Evolutionary conservation across 1,140 invertebrate genomes (phyloP), one percentile per base, ranked within the genome.

Genomic region (Mamestra configurata): DNA sequence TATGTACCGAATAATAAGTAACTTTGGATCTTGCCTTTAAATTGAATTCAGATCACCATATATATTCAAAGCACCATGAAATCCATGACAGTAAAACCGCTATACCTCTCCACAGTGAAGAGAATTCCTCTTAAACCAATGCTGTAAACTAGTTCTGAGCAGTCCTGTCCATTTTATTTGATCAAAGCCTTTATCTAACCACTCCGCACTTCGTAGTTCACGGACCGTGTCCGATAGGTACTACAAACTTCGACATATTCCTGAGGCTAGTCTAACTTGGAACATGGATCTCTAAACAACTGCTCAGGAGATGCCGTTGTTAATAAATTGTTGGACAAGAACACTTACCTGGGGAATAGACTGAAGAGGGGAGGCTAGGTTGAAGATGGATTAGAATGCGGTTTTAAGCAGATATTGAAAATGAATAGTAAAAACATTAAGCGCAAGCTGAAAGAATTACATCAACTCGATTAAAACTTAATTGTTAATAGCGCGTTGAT

Each of bases 171-270:
- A 57, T 57, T 57, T 27, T 27, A 57, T 57, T 57, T 13, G 22
- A 57, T 57, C 53, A 57, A 57, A 57, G 53, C 11, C 43, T 57
- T 57, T 27, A 57, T 57, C 53, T 15, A 57, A 27, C 53, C 53
- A 57, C 53, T 57, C 31, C 31, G 27, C 13, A 61, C n/a, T 61
- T 11, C 13, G 2, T 22, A 37, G 15, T 18, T 61, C 31, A 37
- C 53, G 27, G 31, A 18, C 31, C 13, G 59, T 35, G 24, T 61
- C n/a, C 59, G n/a, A 61, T 61, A 61, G 59, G 27, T 61, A 15
- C 59, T 61, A 2, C 27, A 61, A 61, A 61, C 31, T 37, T 61
- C 59, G 59, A 61, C 31, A 37, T 35, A 61, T 61, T 37, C 59
- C 59, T 35, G 59, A 15, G 59, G 31, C 7, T 37, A 61, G 31